Conservation (phyloP, 2,113 vertebrate genomes). For the Dicentrarchus labrax region DNA sequence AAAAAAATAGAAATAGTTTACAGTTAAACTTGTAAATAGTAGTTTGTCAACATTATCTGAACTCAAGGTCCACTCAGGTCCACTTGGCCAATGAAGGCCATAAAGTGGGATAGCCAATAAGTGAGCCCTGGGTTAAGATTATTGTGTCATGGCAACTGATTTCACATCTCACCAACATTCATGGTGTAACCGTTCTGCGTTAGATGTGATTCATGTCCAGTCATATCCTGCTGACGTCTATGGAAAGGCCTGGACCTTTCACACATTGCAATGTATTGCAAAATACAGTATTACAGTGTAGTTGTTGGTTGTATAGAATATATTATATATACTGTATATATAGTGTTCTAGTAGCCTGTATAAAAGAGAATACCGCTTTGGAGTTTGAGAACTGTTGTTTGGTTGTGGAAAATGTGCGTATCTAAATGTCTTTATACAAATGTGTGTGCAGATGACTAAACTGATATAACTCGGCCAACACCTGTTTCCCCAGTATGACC, state of each 20-base stretch:
- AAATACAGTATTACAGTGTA: background rate
- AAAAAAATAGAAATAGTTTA: too few species aligned
- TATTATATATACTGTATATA: too few species aligned
- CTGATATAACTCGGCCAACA: conserved; percentile 28
- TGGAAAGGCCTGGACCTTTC: background rate
- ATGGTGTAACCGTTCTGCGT: background rate
- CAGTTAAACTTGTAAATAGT: too few species aligned
- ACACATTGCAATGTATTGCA: conserved; percentile 17
- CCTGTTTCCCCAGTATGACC: conserved; percentile 37
- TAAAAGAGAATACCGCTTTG: background rate
- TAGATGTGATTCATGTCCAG: conserved; percentile 56
- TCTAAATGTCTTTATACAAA: background rate
- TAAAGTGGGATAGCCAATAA: background rate
- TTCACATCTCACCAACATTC: background rate
- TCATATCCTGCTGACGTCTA: conserved; percentile 53
- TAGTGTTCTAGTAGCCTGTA: background rate
- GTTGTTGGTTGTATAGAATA: too few species aligned
- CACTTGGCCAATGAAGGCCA: background rate
- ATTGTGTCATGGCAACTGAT: conserved; percentile 28
- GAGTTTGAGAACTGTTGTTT: background rate
- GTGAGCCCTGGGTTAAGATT: background rate
- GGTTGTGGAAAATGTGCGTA: conserved; percentile 23
- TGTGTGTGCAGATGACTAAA: conserved; percentile 7
- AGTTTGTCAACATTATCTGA: too few species aligned
- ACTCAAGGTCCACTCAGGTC: background rate